Evolutionary conservation across 2,888 invertebrate species (phyloP).

Genomic region (Odontothrips loti): DNA sequence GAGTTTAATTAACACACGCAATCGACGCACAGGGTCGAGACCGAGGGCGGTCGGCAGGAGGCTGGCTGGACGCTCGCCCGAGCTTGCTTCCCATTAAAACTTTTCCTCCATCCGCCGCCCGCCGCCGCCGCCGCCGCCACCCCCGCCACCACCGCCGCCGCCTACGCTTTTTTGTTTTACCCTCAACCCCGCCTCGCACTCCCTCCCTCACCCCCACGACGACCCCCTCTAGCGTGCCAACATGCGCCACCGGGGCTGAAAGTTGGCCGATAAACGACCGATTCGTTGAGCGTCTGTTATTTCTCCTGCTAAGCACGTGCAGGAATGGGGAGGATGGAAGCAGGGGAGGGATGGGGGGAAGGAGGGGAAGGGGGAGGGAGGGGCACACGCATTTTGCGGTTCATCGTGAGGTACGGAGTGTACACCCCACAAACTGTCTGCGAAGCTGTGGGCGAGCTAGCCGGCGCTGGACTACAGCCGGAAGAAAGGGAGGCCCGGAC

Average conservation of each 20-base stretch:
- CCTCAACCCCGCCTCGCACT: not conserved
- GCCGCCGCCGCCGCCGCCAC: too few species aligned
- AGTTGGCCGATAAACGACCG: constrained; percentile 2
- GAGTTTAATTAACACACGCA: not conserved
- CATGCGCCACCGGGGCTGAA: not conserved
- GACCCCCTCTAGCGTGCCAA: not conserved
- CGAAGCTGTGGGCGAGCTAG: too few species aligned
- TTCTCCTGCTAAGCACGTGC: not conserved
- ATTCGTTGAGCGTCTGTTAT: not conserved
- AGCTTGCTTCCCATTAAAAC: constrained; percentile 1
- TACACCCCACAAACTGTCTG: not conserved
- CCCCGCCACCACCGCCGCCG: not conserved
- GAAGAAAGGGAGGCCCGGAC: not conserved
- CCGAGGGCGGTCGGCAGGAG: not conserved
- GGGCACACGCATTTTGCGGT: not conserved
- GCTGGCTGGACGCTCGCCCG: not conserved
- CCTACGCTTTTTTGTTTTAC: not conserved
- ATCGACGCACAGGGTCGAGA: not conserved
- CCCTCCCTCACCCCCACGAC: not conserved
- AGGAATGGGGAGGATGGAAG: not conserved
- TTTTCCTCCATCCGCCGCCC: not conserved
- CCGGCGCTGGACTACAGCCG: too few species aligned
- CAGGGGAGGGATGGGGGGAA: not conserved
- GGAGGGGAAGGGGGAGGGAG: not conserved
- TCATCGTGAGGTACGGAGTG: not conserved